Base-by-base conservation (phyloP, 2,113 vertebrate species). In the Neomonachus schauinslandi region DNA sequence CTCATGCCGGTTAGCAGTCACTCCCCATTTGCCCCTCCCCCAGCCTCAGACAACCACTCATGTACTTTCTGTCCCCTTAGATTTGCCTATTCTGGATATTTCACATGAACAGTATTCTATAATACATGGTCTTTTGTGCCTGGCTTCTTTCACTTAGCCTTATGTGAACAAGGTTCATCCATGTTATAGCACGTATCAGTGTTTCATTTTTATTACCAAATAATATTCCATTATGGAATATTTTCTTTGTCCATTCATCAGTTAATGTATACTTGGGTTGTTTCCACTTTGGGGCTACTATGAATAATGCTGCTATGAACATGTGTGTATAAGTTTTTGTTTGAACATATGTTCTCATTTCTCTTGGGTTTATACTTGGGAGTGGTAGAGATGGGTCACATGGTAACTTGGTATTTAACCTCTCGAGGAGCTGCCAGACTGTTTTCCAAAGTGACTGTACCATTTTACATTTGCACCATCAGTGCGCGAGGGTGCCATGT, bases 231-330 rank as follows among this genome's bases (percentile, higher is more conserved):
- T 61, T 86, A 36, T 91, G 81, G 42, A 91, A 51, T 79, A 71
- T 94, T 91, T 94, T 83, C 82, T 84, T 84, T 95, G 55, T 94
- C 55, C 36, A 6, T 55, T 80, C 36, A 72, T 88, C 59, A 72
- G 61, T 63, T 94, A 81, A 42, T 74, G 24, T 46, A 57, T 21
- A 71, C 95, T 72, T 80, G 49, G 15, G 72, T 63, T 71, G 24
- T 96, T 91, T 93, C 61, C 2, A 71, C 77, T 83, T 90, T 79
- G 31, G 82, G 42, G 53, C 14, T 55, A 31, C 83, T 93, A 65
- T 83, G 81, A 95, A 67, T 88, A 83, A 74, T 53, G 24, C 53
- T 92, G 33, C 55, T 71, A 18, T 92, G 76, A 96, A 74, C 28
- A 26, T 74, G 94, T 91, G 26, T 65, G 42, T 83, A 33, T 19